Base-by-base conservation (phyloP, 2,888 invertebrate species). In the Microplitis deprimator region DNA sequence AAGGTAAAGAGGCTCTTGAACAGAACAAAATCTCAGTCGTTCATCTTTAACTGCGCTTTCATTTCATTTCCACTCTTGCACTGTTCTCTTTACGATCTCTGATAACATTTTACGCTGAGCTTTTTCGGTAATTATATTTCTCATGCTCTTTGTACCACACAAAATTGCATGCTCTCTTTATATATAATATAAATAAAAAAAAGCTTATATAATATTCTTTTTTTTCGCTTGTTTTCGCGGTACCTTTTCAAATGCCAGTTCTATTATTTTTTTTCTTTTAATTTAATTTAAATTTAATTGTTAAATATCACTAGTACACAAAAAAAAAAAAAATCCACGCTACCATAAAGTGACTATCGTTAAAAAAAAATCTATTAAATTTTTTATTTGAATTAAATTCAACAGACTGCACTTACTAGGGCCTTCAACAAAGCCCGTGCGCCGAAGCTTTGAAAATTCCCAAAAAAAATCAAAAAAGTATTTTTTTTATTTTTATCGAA, bases 1-100 rank as follows among this genome's bases (percentile, higher is more conserved):
- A 16, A 76, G 16, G 38, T n/a, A 76, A 76, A 20, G 50, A 71
- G 71, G 59, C 67, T 67, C 67, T 68, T 67, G 65, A 38, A 71
- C 59, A 59, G 40, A 50, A 39, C 60, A 20, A 50, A 76, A 76
- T 76, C 71, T 59, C 39, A 76, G 61, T 72, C 65, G 41, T 50
- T 71, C 76, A 71, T 76, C 76, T 76, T 76, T 76, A 76, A 71
- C 71, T 71, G 61, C 61, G 59, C 61, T 71, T 71, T 71, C 59
- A 65, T 65, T 65, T 74, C 38, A 70, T 70, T 62, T 75, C 60
- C 65, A 76, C 67, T 71, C 76, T 71, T 71, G 59, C 67, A 20
- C 67, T 60, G 39, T 67, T 70, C 71, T 67, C 65, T 72, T 65
- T 61, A 13, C 20, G n/a, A 39, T 39, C 41, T 39, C 16, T 39